Evolutionary conservation across 2,888 invertebrate species (phyloP), one percentile per base, ranked within the genome.

Genomic region (Entomobrya proxima): DNA sequence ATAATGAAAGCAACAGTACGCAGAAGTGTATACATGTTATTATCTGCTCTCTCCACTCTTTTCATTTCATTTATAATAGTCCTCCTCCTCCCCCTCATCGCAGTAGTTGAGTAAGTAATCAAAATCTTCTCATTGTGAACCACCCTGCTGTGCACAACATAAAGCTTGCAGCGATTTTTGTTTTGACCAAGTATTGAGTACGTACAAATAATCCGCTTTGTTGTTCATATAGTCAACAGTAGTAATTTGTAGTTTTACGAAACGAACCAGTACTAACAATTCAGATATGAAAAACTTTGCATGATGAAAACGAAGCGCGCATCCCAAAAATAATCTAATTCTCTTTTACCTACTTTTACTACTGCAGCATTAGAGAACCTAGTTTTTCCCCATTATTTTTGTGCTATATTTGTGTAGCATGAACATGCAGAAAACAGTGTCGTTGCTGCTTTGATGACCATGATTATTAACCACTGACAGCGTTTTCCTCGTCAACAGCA

Each of bases 241-340:
- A 40, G 61, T 78, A 67, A 80, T 69, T 80, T 80, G 79, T 80
- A 80, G 55, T 80, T 80, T 67, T 80, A 69, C 79, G n/a, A 69
- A 67, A 7, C 55, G 27, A 37, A 69, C 52, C 67, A 52, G 4
- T n/a, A n/a, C n/a, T n/a, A n/a, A n/a, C n/a, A n/a, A n/a, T n/a
- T n/a, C n/a, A n/a, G n/a, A n/a, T n/a, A n/a, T n/a, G n/a, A n/a
- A n/a, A n/a, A n/a, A n/a, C n/a, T n/a, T n/a, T n/a, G n/a, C n/a
- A n/a, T n/a, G n/a, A n/a, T 47, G 18, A 40, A 44, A 58, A 11
- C 55, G 6, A 15, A 9, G 6, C 61, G 27, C 61, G 18, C 7
- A 24, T n/a, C n/a, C n/a, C n/a, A n/a, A n/a, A n/a, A n/a, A n/a
- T n/a, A n/a, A n/a, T n/a, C n/a, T n/a, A n/a, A n/a, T 40, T 61